These are phyloP conservation scores for Acanthosepion pharaonis DNA, from an alignment of 2,888 invertebrate genomes.

Conservation along the genomic window DNA sequence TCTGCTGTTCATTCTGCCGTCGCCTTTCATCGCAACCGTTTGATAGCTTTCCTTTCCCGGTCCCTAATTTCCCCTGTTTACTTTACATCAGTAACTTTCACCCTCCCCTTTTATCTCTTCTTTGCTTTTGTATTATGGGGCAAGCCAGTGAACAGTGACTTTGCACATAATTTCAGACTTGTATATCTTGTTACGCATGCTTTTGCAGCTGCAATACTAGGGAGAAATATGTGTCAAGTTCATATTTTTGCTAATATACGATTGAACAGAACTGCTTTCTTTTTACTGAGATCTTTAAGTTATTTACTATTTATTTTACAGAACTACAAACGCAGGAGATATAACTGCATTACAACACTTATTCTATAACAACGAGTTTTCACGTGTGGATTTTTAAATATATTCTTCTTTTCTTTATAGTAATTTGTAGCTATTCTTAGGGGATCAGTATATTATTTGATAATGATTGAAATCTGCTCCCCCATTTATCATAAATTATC, in stretches of 20 bases:
- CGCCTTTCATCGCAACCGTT: background rate
- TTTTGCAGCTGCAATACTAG: background rate
- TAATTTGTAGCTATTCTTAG: too few species aligned
- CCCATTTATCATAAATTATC: too few species aligned
- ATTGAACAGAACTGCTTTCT: background rate
- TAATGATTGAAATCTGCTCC: too few species aligned
- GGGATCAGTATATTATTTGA: too few species aligned
- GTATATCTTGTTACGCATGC: background rate
- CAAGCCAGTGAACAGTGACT: background rate
- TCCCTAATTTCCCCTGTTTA: background rate
- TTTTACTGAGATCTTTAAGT: too few species aligned
- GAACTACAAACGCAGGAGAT: too few species aligned
- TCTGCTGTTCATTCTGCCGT: background rate
- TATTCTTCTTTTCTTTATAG: too few species aligned
- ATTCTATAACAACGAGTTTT: too few species aligned
- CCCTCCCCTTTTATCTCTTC: background rate
- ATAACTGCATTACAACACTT: too few species aligned
- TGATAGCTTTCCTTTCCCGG: background rate
- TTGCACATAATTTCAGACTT: background rate
- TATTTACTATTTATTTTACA: too few species aligned
- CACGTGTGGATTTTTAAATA: too few species aligned
- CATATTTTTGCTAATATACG: background rate
- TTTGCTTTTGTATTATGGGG: background rate
- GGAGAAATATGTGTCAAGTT: background rate
- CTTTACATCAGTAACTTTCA: background rate